A percentile compares a stretch with the other conserved stretches of the same genome.
phyloP scores from a whole-genome alignment of 1,140 invertebrate genomes.

The Ooceraea biroi region DNA sequence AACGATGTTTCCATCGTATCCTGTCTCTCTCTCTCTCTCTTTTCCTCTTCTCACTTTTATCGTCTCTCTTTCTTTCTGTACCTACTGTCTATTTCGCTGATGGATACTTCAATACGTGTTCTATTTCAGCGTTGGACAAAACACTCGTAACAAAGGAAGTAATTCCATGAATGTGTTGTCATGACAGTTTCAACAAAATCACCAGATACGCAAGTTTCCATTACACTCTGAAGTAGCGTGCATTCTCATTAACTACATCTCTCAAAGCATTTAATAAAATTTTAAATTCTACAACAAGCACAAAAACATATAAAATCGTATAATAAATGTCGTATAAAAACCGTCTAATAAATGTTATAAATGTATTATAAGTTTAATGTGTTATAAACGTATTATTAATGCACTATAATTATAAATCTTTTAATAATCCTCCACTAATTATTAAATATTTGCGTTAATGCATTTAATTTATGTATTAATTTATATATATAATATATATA shows the following conservation, averaged over 20 bases:
- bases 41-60: no score
- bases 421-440: no score
- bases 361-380: no score
- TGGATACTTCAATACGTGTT: slow-evolving; percentile 16
- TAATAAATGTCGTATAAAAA: background rate
- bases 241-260: no score
- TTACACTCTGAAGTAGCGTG: background rate
- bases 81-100: no score
- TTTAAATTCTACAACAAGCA: background rate
- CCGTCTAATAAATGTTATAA: slow-evolving; percentile 1
- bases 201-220: background rate
- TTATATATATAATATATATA: no score
- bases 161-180: slow-evolving; percentile 17
- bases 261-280: background rate
- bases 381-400: no score
- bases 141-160: slow-evolving; percentile 15
- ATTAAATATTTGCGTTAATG: background rate
- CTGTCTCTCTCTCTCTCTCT: no score
- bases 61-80: no score
- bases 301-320: background rate
- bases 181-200: slow-evolving; percentile 5
- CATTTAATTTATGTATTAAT: background rate
- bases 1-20: slow-evolving; percentile 18
- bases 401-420: no score
- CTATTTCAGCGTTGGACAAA: slow-evolving; percentile 13